Evolutionary conservation across 2,113 vertebrate species (phyloP).

Genomic region (Todiramphus chloris): DNA sequence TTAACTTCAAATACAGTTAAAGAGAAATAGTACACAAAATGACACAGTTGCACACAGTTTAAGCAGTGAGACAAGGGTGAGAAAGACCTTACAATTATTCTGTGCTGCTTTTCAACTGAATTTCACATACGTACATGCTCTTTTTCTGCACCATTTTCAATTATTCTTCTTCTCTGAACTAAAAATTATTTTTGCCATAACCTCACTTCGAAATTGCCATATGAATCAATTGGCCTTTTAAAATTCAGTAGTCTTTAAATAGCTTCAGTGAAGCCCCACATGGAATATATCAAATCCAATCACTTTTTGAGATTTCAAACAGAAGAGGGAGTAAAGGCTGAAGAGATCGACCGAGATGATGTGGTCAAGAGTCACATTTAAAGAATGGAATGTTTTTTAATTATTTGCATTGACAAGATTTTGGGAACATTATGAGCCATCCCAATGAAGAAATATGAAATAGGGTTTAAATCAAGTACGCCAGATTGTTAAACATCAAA

Average conservation of each 20-base stretch:
- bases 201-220: not conserved
- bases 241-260: constrained; percentile 9
- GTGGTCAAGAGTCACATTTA: not conserved
- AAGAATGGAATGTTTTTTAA: constrained; percentile 13
- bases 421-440: not conserved
- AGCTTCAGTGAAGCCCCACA: constrained; percentile 2
- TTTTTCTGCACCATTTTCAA: not conserved
- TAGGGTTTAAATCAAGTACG: not conserved
- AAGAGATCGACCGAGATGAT: not conserved
- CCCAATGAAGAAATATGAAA: not conserved
- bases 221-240: not conserved
- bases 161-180: not conserved
- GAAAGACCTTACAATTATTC: not conserved
- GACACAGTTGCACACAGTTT: not conserved
- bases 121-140: not conserved
- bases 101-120: not conserved
- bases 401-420: not conserved
- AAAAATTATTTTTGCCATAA: not conserved
- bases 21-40: constrained; percentile 30
- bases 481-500: not conserved
- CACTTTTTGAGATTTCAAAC: not conserved
- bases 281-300: not conserved
- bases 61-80: constrained; percentile 24
- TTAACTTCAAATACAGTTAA: constrained; percentile 62
- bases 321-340: constrained; percentile 1